Conservation (phyloP, 2,888 invertebrate genomes). For the Ennomos fuscantarius region DNA sequence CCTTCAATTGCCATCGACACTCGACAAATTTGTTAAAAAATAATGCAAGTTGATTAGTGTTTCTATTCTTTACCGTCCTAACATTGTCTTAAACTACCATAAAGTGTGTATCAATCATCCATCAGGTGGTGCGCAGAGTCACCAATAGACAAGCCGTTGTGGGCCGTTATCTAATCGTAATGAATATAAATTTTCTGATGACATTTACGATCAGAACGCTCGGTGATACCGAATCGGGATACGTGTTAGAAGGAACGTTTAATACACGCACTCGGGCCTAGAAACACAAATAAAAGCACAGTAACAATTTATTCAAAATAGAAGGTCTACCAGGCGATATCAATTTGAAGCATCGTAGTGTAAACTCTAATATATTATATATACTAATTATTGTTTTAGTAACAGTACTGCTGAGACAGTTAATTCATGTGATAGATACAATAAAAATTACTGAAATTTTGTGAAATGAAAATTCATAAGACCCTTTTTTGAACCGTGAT, state of each 20-base stretch:
- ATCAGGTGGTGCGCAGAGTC: conserved; percentile 72
- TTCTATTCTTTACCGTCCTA: conserved; percentile 61
- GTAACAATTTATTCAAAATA: conserved; percentile 45
- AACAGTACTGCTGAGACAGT: conserved; percentile 46
- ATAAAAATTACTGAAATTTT: too few species aligned
- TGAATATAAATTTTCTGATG: conserved; percentile 85
- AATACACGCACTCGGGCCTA: conserved; percentile 59
- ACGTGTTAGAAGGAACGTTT: conserved; percentile 61
- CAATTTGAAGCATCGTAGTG: conserved; percentile 67
- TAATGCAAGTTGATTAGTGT: too few species aligned
- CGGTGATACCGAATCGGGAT: conserved; percentile 78
- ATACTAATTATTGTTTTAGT: conserved; percentile 68
- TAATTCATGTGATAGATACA: too few species aligned
- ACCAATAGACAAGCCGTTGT: conserved; percentile 79
- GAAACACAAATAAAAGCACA: conserved; percentile 20
- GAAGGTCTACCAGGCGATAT: conserved; percentile 53
- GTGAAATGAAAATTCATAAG: too few species aligned
- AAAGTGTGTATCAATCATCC: conserved; percentile 75
- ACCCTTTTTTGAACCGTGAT: too few species aligned
- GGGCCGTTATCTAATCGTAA: conserved; percentile 82
- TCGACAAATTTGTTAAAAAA: too few species aligned
- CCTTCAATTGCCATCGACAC: too few species aligned
- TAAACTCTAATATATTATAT: conserved; percentile 63
- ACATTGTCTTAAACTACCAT: conserved; percentile 34
- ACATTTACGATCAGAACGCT: conserved; percentile 82